Conservation (phyloP, 2,113 vertebrate species). For the Charina bottae region DNA sequence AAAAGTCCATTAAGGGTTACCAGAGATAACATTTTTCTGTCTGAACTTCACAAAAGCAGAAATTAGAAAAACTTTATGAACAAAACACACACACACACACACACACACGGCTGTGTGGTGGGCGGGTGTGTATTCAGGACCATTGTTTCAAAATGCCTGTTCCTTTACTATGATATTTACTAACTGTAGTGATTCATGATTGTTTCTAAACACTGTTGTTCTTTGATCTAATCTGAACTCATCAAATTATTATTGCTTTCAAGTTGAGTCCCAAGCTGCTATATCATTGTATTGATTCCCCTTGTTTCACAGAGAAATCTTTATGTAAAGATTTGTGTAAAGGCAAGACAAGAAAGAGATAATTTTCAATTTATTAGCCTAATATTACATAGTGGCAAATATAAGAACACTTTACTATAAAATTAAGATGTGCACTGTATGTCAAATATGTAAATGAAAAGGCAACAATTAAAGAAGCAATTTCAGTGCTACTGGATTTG, state of each 20-base stretch:
- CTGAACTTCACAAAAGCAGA: not conserved
- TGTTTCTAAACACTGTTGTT: not conserved
- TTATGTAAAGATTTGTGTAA: conserved; percentile 15
- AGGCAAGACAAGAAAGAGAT: not conserved
- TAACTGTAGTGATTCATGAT: not conserved
- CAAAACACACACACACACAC: not conserved
- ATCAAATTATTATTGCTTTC: not conserved
- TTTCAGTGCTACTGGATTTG: not conserved
- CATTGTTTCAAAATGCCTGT: not conserved
- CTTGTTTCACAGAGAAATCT: conserved; percentile 12
- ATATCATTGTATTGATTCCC: not conserved
- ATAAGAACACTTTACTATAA: not conserved
- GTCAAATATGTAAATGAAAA: not conserved
- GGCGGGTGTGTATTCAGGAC: not conserved
- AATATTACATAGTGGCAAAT: not conserved
- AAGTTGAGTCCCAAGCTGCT: not conserved
- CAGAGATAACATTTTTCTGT: not conserved
- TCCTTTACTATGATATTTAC: not conserved
- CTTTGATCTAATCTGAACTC: conserved; percentile 15
- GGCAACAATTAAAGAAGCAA: not conserved
- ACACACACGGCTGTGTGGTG: not conserved
- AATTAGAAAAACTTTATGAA: not conserved
- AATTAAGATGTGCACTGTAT: not conserved
- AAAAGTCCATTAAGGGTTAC: not conserved
- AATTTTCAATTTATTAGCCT: conserved; percentile 1